Percentiles rank a stretch among this genome's conserved stretches.
Evolutionary conservation across 2,113 vertebrate genomes (phyloP).

Genomic region (Apus apus): DNA sequence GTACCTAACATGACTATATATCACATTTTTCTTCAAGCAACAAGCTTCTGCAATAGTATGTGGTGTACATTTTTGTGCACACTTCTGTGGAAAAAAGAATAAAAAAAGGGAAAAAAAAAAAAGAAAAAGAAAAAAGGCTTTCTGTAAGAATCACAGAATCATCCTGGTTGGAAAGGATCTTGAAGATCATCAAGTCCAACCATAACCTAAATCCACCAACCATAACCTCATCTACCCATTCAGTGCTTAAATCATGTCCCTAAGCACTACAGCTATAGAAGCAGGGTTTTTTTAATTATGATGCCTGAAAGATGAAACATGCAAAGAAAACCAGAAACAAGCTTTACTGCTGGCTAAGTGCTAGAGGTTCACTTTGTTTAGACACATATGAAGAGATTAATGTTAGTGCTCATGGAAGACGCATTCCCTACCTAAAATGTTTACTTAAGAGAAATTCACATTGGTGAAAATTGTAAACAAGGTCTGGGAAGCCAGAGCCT

Average conservation of each 20-base stretch:
- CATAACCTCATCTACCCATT: too few relatives aligned
- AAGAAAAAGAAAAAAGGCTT: not conserved
- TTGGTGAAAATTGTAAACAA: not conserved
- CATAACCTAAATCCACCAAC: too few relatives aligned
- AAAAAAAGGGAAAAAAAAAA: rapidly evolving
- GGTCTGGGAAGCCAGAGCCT: not conserved
- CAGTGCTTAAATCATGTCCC: too few relatives aligned
- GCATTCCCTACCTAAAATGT: not conserved
- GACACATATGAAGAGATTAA: not conserved
- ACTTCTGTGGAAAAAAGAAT: not conserved
- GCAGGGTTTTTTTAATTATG: too few relatives aligned
- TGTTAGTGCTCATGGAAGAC: not conserved
- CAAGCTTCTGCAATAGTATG: not conserved
- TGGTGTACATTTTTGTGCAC: not conserved
- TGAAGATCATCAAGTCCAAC: too few relatives aligned
- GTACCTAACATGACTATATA: not conserved
- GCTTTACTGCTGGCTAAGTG: not conserved
- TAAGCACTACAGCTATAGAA: too few relatives aligned
- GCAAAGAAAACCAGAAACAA: not conserved
- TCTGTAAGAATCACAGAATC: not conserved
- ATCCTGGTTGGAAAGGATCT: too few relatives aligned
- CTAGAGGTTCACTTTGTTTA: not conserved
- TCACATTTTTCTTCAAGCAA: slow-evolving; percentile 46
- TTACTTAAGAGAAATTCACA: not conserved
- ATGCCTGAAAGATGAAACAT: not conserved